These are phyloP conservation scores for Oncorhynchus gorbuscha DNA, from an alignment of 2,113 vertebrate species.

Conservation along the genomic window DNA sequence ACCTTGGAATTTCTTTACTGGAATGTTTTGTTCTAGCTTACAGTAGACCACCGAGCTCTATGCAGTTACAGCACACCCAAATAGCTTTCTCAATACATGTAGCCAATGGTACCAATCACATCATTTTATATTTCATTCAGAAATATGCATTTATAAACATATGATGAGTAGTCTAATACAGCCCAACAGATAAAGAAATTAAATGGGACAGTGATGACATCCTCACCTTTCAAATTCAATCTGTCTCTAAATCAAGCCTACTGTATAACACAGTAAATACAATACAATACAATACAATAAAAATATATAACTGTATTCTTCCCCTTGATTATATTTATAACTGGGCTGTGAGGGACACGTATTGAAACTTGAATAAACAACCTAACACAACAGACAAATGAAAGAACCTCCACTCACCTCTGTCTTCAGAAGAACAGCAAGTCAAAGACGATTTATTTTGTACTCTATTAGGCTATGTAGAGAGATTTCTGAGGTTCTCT, in stretches of 20 bases:
- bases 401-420: slow-evolving; percentile 46
- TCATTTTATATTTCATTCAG: slow-evolving; percentile 39
- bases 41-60: not conserved
- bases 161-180: not conserved
- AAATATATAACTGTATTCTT: not conserved
- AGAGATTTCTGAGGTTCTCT: slow-evolving; percentile 7
- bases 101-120: slow-evolving; percentile 41
- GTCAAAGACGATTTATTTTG: not conserved
- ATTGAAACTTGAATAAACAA: slow-evolving; percentile 16
- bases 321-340: not conserved
- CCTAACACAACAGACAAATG: not conserved
- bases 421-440: not conserved
- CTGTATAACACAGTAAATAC: not conserved
- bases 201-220: not conserved
- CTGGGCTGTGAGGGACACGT: not conserved
- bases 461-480: not conserved
- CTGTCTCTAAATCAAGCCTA: not conserved
- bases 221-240: not conserved
- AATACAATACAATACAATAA: not conserved
- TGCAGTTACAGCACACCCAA: not conserved
- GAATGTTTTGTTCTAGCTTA: slow-evolving; percentile 15
- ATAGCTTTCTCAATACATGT: not conserved
- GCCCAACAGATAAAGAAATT: too few species aligned
- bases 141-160: not conserved
- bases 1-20: not conserved